phyloP scores from a whole-genome alignment of 2,113 vertebrate species.

The Cephalopholis sonnerati region DNA sequence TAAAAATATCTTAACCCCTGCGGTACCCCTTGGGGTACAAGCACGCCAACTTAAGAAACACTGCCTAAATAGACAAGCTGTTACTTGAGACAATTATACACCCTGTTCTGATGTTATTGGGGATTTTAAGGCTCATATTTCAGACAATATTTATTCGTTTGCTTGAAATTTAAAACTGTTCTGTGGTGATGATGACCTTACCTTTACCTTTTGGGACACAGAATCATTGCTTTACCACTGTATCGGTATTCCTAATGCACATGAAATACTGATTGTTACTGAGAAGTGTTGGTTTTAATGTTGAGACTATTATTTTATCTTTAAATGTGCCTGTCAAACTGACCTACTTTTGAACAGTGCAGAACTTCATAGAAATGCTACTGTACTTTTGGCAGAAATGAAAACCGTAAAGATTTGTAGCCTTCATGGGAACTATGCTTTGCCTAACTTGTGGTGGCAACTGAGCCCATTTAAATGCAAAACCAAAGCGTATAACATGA shows the following conservation, averaged over 20 bases:
- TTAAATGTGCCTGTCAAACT: not conserved
- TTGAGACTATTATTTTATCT: not conserved
- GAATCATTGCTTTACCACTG: too few species aligned
- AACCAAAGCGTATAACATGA: conserved; percentile 8
- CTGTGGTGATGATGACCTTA: too few species aligned
- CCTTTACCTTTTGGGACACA: too few species aligned
- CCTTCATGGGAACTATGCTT: not conserved
- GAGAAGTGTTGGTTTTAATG: not conserved
- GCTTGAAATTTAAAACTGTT: not conserved
- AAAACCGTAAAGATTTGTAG: not conserved
- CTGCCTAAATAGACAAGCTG: not conserved
- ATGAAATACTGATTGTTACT: not conserved
- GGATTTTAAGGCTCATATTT: not conserved
- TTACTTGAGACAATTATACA: not conserved
- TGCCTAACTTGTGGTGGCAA: not conserved
- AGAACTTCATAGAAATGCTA: not conserved
- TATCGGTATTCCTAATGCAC: too few species aligned
- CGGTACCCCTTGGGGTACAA: too few species aligned
- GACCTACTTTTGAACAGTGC: not conserved
- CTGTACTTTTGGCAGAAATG: not conserved
- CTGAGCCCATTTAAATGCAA: not conserved
- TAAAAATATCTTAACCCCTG: too few species aligned
- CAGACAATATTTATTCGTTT: not conserved
- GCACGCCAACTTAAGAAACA: too few species aligned
- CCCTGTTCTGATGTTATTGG: not conserved